phyloP scores from a whole-genome alignment of 2,888 invertebrate genomes.

The Steinernema scapterisci region DNA sequence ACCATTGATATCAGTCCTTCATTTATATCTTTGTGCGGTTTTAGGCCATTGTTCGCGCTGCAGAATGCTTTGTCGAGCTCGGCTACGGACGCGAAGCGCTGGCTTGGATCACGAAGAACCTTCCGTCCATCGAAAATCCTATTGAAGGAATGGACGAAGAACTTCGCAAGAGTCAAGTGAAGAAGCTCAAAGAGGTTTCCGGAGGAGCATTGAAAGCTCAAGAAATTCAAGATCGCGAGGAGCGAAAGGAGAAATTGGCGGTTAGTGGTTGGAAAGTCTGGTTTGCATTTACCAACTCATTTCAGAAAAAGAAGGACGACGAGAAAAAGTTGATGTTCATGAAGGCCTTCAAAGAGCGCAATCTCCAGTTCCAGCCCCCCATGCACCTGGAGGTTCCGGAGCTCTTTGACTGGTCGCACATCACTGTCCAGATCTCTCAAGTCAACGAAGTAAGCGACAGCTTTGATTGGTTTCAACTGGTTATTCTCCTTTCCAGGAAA shows the following conservation, averaged over 20 bases:
- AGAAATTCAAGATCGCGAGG: conserved; percentile 33
- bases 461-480: not conserved
- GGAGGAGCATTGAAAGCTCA: not conserved
- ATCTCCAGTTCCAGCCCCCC: conserved; percentile 66
- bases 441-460: conserved; percentile 42
- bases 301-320: conserved; percentile 68
- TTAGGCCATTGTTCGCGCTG: conserved; percentile 76
- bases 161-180: not conserved
- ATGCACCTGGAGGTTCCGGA: conserved; percentile 51
- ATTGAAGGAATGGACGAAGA: conserved; percentile 11
- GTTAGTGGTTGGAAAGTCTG: not conserved
- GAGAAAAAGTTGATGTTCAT: conserved; percentile 70
- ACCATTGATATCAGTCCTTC: too few relatives aligned
- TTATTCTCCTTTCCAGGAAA: not conserved
- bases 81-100: conserved; percentile 53
- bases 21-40: conserved; percentile 79
- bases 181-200: not conserved
- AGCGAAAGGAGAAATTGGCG: conserved; percentile 21
- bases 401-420: conserved; percentile 51
- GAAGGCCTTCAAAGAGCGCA: conserved; percentile 70
- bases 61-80: conserved; percentile 58
- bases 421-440: conserved; percentile 51
- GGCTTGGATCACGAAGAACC: conserved; percentile 52
- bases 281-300: conserved; percentile 48
- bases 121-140: conserved; percentile 21